Evolutionary conservation across 2,113 vertebrate species (phyloP).

Genomic region (Leptocoma aspasia): DNA sequence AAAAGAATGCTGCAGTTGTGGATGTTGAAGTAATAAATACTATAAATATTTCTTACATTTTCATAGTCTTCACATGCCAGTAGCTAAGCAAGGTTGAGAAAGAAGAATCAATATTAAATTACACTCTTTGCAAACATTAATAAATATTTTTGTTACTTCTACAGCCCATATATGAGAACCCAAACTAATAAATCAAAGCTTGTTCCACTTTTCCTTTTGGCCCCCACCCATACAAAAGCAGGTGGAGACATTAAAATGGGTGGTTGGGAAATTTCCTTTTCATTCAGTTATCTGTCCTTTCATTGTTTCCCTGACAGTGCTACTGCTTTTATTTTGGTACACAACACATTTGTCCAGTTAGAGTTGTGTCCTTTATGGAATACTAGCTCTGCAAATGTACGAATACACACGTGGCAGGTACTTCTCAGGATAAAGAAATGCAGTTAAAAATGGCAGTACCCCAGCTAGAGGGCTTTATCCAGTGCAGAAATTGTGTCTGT

Average conservation of each 20-base stretch:
- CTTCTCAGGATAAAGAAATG: not conserved
- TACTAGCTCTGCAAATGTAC: not conserved
- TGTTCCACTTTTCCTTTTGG: not conserved
- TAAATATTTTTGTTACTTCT: constrained; percentile 30
- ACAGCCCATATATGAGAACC: not conserved
- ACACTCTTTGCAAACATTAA: constrained; percentile 12
- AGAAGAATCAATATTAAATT: constrained; percentile 54
- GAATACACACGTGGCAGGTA: not conserved
- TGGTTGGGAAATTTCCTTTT: not conserved
- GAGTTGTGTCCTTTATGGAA: not conserved
- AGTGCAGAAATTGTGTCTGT: not conserved
- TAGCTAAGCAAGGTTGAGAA: not conserved
- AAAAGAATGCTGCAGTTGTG: not conserved
- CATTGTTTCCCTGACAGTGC: not conserved
- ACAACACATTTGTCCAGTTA: not conserved
- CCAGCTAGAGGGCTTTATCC: not conserved
- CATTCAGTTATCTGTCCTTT: not conserved
- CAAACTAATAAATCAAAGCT: constrained; percentile 14
- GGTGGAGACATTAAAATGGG: not conserved
- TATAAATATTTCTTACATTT: constrained; percentile 23
- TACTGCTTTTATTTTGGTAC: not conserved
- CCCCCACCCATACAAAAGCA: not conserved
- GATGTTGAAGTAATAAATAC: constrained; percentile 5
- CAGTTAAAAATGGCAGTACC: not conserved
- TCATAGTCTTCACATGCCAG: not conserved